Evolutionary conservation across 2,113 vertebrate genomes (phyloP).

Genomic region (Octodon degus): DNA sequence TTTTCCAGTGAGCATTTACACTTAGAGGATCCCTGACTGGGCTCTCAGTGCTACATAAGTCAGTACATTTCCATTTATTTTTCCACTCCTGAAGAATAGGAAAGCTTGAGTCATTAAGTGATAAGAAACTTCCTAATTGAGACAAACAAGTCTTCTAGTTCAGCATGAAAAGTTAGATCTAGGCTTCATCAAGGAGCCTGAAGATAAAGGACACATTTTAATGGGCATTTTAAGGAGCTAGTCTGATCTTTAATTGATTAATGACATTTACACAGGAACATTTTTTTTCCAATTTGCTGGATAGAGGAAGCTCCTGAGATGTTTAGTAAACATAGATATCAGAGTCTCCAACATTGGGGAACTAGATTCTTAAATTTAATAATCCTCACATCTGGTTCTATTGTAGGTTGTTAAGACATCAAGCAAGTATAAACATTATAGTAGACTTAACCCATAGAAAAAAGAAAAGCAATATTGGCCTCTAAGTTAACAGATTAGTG

Average conservation of each 20-base stretch:
- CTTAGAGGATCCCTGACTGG: neutral
- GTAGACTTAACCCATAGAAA: neutral
- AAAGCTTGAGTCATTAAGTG: constrained; percentile 55
- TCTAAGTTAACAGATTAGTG: neutral
- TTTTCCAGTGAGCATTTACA: neutral
- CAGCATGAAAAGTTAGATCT: neutral
- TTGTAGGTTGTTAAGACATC: neutral
- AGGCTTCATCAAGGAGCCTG: neutral
- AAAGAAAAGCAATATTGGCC: neutral
- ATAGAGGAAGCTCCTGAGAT: neutral
- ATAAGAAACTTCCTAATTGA: constrained; percentile 56
- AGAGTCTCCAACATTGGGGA: neutral
- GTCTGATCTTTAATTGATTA: neutral
- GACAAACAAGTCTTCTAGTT: constrained; percentile 38
- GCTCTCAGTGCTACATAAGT: neutral
- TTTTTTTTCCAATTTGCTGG: neutral
- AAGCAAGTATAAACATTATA: neutral
- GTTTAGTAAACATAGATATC: neutral
- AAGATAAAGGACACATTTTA: neutral
- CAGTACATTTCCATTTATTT: constrained; percentile 50
- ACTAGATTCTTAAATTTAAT: neutral
- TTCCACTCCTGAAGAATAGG: constrained; percentile 58
- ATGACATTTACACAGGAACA: accelerated
- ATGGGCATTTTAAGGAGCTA: neutral
- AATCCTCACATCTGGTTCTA: neutral